Evolutionary conservation across 2,113 vertebrate species (phyloP).

Genomic region (Otis tarda): DNA sequence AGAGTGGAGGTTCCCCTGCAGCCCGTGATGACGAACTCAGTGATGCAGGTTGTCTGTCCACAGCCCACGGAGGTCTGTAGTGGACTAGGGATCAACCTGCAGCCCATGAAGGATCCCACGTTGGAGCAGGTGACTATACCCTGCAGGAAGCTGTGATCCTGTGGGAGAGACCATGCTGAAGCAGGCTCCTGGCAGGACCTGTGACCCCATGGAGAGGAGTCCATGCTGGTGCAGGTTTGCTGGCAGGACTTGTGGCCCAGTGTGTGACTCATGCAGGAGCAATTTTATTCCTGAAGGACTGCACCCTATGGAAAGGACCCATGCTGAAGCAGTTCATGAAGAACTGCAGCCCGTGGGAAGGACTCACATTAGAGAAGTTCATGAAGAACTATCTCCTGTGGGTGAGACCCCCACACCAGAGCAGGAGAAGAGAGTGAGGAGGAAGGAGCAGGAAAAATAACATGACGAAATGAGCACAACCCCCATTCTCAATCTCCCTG

Average conservation of each 20-base stretch:
- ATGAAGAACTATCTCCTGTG: background rate
- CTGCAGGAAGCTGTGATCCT: background rate
- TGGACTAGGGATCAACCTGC: background rate
- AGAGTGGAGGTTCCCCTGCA: background rate
- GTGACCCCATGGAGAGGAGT: no score
- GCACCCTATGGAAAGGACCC: no score
- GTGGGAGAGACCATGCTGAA: accelerated
- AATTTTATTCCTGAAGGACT: no score
- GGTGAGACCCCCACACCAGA: background rate
- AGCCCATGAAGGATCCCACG: accelerated
- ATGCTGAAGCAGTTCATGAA: no score
- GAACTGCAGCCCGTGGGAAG: no score
- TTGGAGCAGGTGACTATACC: accelerated
- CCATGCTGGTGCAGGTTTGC: no score
- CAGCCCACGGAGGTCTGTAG: accelerated
- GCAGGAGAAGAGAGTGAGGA: background rate
- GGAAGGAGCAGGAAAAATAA: background rate
- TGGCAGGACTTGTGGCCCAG: no score
- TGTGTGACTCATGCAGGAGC: no score
- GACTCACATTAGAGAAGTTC: background rate
- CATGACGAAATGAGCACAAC: background rate
- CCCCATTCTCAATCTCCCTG: accelerated
- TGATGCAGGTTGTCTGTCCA: background rate
- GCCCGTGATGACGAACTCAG: background rate
- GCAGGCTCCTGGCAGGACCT: background rate